phyloP scores from a whole-genome alignment of 2,113 vertebrate species.

The Trichechus manatus region DNA sequence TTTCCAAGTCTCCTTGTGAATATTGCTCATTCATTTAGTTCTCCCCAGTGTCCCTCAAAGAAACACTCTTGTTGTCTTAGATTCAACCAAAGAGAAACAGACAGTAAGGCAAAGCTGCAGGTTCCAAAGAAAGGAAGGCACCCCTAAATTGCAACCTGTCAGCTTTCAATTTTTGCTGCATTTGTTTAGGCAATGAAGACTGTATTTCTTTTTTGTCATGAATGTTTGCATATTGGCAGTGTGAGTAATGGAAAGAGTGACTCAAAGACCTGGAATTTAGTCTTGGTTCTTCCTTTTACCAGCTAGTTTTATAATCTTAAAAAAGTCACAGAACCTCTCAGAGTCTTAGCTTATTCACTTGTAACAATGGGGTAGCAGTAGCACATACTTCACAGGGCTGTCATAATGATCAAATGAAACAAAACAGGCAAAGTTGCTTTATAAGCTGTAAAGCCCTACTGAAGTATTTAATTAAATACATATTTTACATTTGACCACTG shows the following conservation, averaged over 20 bases:
- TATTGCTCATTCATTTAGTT: slow-evolving; percentile 3
- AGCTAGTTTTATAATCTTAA: not conserved
- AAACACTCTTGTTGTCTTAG: not conserved
- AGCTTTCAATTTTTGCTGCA: not conserved
- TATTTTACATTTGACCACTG: not conserved
- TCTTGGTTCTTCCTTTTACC: not conserved
- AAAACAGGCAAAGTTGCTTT: not conserved
- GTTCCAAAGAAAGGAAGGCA: not conserved
- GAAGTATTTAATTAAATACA: slow-evolving; percentile 23
- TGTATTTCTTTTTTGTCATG: not conserved
- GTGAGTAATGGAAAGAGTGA: not conserved
- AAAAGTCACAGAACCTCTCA: not conserved
- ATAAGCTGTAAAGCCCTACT: not conserved
- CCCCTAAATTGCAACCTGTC: not conserved
- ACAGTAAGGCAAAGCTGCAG: not conserved
- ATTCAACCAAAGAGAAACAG: not conserved
- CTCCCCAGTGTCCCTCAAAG: not conserved
- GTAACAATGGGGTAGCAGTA: not conserved
- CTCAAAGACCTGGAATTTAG: not conserved
- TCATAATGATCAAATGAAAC: not conserved
- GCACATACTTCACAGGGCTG: not conserved
- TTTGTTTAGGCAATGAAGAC: not conserved
- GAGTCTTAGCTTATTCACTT: not conserved
- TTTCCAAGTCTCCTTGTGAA: not conserved
- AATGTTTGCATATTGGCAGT: not conserved